Evolutionary conservation across 2,797 vertebrate genomes (phyloP).

Genomic region (Argyrosomus regius): DNA sequence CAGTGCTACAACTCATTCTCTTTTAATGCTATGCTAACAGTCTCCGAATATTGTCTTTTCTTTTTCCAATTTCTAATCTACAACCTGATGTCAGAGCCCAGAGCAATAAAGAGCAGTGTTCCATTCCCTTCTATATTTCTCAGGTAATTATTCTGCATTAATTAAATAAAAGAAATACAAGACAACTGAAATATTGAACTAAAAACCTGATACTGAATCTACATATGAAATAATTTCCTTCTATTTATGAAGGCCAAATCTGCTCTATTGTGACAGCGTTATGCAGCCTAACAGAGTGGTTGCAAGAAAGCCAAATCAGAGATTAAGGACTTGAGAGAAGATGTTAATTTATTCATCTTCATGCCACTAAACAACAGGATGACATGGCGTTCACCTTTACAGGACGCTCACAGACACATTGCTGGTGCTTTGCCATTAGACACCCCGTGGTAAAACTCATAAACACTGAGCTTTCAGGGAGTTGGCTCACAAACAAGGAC

Average conservation of each 20-base stretch:
- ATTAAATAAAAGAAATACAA: conserved; percentile 72
- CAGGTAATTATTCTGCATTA: conserved; percentile 82
- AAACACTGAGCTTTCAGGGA: conserved; percentile 83
- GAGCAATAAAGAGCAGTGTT: conserved; percentile 79
- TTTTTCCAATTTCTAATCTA: conserved; percentile 73
- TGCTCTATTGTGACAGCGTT: not conserved
- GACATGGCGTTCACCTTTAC: conserved; percentile 82
- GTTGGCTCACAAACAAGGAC: conserved; percentile 86
- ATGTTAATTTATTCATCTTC: conserved; percentile 85
- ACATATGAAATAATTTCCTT: conserved; percentile 30
- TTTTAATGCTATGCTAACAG: conserved; percentile 81
- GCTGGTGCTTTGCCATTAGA: conserved; percentile 72
- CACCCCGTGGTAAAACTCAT: conserved; percentile 78
- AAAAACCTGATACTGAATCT: conserved; percentile 32
- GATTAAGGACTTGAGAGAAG: conserved; percentile 75
- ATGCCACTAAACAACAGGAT: conserved; percentile 63
- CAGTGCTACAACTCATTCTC: conserved; percentile 77
- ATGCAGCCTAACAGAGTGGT: conserved; percentile 51
- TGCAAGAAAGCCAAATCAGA: conserved; percentile 64
- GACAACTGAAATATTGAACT: conserved; percentile 32
- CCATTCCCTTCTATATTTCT: conserved; percentile 78
- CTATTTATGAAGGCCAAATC: conserved; percentile 29
- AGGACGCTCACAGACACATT: conserved; percentile 72
- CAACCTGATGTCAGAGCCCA: conserved; percentile 64
- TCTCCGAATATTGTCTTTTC: conserved; percentile 77